Base-by-base conservation (phyloP, 2,113 vertebrate genomes). In the Nannospalax galili region DNA sequence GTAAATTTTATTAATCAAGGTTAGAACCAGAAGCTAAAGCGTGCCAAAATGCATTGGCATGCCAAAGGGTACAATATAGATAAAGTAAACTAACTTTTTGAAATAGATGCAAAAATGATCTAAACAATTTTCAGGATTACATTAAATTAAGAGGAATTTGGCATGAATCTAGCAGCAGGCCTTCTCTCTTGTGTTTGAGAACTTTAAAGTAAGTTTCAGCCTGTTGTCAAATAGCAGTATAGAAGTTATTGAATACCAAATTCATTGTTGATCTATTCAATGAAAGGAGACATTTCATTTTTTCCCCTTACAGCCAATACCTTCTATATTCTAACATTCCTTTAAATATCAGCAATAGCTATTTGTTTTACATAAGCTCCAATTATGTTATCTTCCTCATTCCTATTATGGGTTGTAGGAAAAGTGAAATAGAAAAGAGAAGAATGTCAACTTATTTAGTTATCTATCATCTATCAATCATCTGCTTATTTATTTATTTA, bases 391-490 rank as follows among this genome's bases (percentile, higher is more conserved):
- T 32, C 7, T 0, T 3, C 5, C 28, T 45, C 12, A 77, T 35
- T 1, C 37, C 1, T 35, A 1, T 74, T 56, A 40, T 90, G 95
- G 87, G 92, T 89, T 94, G 35, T 48, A 88, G 80, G 45, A 90
- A 84, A 98, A 98, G 86, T 67, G 30, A 79, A 78, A 48, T 95
- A 85, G 28, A 74, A 37, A 24, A 62, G 92, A 70, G 48, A 45
- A 78, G 16, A 28, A 3, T 26, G 45, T 70, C 3, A 84, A 10
- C 48, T 52, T 52, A 30, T 2, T 40, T 56, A 8, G 20, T 80
- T 56, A 20, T 30, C 9, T 56, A 9, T 78, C n/a, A n/a, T n/a
- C n/a, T n/a, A n/a, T n/a, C n/a, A n/a, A n/a, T 32, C 35, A 19
- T 56, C 26, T 52, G 11, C 11, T 52, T 52, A 58, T 10, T 30